These are phyloP conservation scores for Crossaster papposus DNA, from an alignment of 53 echinoderm and acorn worm genomes.

Conservation along the genomic window DNA sequence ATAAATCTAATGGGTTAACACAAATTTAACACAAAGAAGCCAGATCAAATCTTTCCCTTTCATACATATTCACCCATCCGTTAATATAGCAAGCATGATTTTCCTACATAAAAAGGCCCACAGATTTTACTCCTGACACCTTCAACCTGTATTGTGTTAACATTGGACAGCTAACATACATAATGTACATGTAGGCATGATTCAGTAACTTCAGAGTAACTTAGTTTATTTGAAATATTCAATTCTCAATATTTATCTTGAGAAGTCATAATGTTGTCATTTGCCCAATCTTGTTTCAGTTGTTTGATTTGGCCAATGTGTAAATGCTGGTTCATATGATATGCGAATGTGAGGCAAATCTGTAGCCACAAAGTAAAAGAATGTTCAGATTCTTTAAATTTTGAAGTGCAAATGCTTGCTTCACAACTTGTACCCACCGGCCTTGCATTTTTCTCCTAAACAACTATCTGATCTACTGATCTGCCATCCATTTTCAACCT, in stretches of 20 bases:
- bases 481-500: slow-evolving; percentile 9
- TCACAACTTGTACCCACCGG: no score
- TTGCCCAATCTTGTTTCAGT: background rate
- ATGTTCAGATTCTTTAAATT: no score
- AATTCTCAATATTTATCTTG: background rate
- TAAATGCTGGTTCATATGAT: no score
- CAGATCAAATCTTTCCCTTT: background rate
- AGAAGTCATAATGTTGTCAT: background rate
- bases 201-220: background rate
- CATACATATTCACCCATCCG: background rate
- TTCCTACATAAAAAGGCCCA: background rate
- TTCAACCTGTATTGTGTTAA: no score
- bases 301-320: background rate
- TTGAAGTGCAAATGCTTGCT: no score
- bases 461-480: background rate
- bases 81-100: background rate
- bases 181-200: no score
- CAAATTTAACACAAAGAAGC: no score
- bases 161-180: no score
- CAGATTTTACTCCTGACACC: background rate
- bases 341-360: no score
- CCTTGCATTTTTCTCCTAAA: background rate
- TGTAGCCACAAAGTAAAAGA: no score
- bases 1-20: no score
- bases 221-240: background rate